These are phyloP conservation scores for Xerus rutilus DNA, from an alignment of 2,797 vertebrate species.

Conservation along the genomic window DNA sequence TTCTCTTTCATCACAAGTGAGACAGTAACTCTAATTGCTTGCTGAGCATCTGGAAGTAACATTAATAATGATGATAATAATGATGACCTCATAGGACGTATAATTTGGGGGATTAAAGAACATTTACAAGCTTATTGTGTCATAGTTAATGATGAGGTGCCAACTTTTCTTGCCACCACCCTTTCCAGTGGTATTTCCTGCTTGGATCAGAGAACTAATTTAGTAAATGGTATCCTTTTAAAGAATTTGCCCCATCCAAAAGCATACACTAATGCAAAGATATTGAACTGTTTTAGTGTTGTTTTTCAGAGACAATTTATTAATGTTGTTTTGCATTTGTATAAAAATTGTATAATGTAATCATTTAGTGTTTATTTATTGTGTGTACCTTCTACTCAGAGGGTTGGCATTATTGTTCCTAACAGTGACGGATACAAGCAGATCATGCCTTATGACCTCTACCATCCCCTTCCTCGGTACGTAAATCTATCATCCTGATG, in stretches of 20 bases:
- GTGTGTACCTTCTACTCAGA: constrained; percentile 92
- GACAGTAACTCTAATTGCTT: constrained; percentile 62
- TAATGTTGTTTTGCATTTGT: constrained; percentile 80
- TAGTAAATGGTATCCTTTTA: constrained; percentile 57
- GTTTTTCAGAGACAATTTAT: constrained; percentile 74
- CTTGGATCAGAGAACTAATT: constrained; percentile 73
- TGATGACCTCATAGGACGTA: constrained; percentile 75
- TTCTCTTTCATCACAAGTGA: constrained; percentile 66
- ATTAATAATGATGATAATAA: constrained; percentile 74
- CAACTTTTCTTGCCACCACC: constrained; percentile 74
- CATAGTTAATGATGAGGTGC: constrained; percentile 74
- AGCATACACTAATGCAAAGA: constrained; percentile 44
- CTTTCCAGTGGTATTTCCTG: constrained; percentile 76
- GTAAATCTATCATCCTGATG: constrained; percentile 87
- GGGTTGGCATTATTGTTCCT: constrained; percentile 92
- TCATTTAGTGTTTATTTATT: constrained; percentile 90
- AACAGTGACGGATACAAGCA: constrained; percentile 99
- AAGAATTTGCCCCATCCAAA: constrained; percentile 54
- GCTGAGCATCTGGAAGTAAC: constrained; percentile 76
- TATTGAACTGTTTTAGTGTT: constrained; percentile 73
- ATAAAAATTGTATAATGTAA: constrained; percentile 86
- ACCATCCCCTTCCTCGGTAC: constrained; percentile 98
- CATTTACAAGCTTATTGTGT: constrained; percentile 75
- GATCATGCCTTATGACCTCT: constrained; percentile 99
- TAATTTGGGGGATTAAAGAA: constrained; percentile 74